Evolutionary conservation across 2,797 vertebrate species (phyloP), one percentile per base, ranked within the genome.

Genomic region (Serranus cabrilla): DNA sequence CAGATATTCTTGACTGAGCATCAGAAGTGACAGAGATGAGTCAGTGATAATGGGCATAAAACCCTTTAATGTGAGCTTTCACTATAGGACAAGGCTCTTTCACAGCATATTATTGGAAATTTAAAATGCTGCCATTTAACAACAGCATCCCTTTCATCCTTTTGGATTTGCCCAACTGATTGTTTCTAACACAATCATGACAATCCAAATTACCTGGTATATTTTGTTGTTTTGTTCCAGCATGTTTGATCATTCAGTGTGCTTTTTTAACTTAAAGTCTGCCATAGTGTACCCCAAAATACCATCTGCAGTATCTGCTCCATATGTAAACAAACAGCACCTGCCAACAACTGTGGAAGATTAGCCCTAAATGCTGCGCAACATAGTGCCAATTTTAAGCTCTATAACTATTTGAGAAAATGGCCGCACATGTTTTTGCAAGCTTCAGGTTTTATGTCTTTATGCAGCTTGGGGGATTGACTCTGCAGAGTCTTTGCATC

Each of bases 301-400:
- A 76, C 34, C 43, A 70, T 80, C 66, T 74, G 51, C 45, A 82
- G 61, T 68, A 87, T 89, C 74, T 87, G 84, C 77, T 77, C 14
- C 27, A 20, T 21, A 76, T 62, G 49, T 78, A 84, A 83, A 83
- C 66, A 86, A 80, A 79, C 63, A 74, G 61, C 83, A 84, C 63
- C 73, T 79, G 67, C 50, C 70, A 82, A 50, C 81, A 78, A 62
- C 70, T 74, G 71, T 31, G 20, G 20, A 1, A 7, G 74, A 80
- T 87, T 74, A 85, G 74, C 46, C 65, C 71, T 34, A 74, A 79
- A 85, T 61, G 68, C 76, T 61, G 25, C 2, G 1, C 8, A 39
- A 39, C 56, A 47, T 50, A n/a, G 49, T 10, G 5, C 18, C 11
- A 1, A 27, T 64, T 69, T 71, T 20, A 72, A 80, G 65, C 65